These are phyloP conservation scores for Eulithis prunata DNA, from an alignment of 2,888 invertebrate genomes.

Conservation along the genomic window DNA sequence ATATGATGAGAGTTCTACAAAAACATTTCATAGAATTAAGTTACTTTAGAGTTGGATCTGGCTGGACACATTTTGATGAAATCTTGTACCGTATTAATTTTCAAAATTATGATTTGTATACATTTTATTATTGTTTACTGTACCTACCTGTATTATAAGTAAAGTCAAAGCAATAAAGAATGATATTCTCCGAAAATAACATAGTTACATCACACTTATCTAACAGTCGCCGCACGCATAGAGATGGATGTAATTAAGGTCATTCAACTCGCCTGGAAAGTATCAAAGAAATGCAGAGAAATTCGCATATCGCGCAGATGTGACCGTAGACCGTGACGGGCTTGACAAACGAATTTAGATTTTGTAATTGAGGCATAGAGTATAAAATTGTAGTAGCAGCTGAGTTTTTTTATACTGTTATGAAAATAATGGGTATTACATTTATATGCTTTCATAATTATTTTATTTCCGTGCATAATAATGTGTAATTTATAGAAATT, in stretches of 20 bases:
- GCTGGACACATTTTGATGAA: too few relatives aligned
- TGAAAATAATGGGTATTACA: background rate
- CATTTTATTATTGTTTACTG: too few relatives aligned
- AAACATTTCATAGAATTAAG: too few relatives aligned
- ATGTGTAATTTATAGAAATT: background rate
- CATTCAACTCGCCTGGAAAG: constrained; percentile 78
- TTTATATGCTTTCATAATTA: too few relatives aligned
- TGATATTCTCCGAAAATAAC: constrained; percentile 11
- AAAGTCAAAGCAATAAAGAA: background rate
- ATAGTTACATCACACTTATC: constrained; percentile 28
- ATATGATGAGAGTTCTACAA: too few relatives aligned
- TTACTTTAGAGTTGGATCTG: too few relatives aligned
- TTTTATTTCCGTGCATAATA: too few relatives aligned
- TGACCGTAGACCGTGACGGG: constrained; percentile 58
- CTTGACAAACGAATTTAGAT: constrained; percentile 35
- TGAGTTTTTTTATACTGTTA: constrained; percentile 1
- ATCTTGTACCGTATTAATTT: too few relatives aligned
- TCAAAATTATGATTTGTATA: too few relatives aligned
- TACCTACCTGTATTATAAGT: too few relatives aligned
- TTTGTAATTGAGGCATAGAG: constrained; percentile 33
- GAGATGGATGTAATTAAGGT: constrained; percentile 66
- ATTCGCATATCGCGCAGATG: constrained; percentile 69
- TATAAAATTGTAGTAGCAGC: constrained; percentile 17
- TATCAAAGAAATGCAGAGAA: constrained; percentile 76
- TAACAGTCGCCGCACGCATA: constrained; percentile 32